Conservation (phyloP, 2,888 invertebrate genomes). For the Smittia aterrima region DNA sequence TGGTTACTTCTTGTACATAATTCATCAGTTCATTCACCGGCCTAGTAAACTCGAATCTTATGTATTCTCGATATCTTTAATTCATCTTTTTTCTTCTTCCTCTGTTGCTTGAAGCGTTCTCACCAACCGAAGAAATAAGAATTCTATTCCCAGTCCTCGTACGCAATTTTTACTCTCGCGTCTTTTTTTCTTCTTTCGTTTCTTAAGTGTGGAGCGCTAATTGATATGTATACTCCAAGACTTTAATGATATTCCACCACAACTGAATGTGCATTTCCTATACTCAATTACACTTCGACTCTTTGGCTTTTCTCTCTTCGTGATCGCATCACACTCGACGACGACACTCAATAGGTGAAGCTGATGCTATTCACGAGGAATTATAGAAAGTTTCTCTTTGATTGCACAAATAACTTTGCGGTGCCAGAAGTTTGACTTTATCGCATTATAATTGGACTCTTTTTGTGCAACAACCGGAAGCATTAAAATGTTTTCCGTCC, state of each 20-base stretch:
- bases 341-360: background rate
- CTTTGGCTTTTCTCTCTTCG: background rate
- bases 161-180: conserved; percentile 17
- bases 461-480: background rate
- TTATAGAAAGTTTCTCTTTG: too few relatives aligned
- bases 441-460: too few relatives aligned
- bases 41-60: conserved; percentile 40
- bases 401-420: too few relatives aligned
- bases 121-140: too few relatives aligned
- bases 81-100: conserved; percentile 1
- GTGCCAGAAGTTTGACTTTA: too few relatives aligned
- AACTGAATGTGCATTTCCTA: conserved; percentile 34
- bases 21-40: conserved; percentile 37
- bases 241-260: conserved; percentile 16
- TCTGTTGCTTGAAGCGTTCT: background rate
- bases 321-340: background rate
- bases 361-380: too few relatives aligned
- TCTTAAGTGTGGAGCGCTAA: background rate
- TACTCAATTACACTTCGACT: conserved; percentile 1
- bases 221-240: conserved; percentile 10
- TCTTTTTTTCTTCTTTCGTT: background rate
- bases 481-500: background rate
- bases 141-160: background rate
- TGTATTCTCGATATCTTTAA: conserved; percentile 31
- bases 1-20: conserved; percentile 29